Conservation (phyloP, 2,888 invertebrate genomes). For the Nebria brevicollis region DNA sequence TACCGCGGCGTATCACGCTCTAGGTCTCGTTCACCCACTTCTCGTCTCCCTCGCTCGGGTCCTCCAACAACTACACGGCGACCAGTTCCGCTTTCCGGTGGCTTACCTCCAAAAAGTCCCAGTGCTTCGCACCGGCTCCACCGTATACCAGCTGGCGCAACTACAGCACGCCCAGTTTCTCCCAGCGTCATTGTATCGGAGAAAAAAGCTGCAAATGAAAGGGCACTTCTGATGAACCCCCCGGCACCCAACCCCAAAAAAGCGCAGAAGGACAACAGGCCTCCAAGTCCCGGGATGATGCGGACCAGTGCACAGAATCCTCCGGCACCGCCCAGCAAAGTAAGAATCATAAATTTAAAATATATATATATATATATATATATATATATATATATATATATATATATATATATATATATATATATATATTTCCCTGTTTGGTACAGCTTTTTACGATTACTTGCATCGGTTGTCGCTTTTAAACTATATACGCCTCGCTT, state of each 20-base stretch:
- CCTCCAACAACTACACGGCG: slow-evolving; percentile 19
- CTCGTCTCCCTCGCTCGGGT: slow-evolving; percentile 55
- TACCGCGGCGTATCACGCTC: slow-evolving; percentile 66
- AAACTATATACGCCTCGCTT: background rate
- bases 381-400: no score
- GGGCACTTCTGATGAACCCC: slow-evolving; percentile 79
- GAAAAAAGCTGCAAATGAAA: slow-evolving; percentile 71
- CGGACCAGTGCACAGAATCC: slow-evolving; percentile 69
- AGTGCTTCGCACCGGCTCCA: slow-evolving; percentile 59
- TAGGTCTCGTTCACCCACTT: slow-evolving; percentile 64
- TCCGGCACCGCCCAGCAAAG: slow-evolving; percentile 66
- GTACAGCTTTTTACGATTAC: no score
- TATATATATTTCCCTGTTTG: no score
- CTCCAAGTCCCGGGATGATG: slow-evolving; percentile 62
- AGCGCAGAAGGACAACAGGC: slow-evolving; percentile 63
- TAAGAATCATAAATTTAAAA: slow-evolving; percentile 47
- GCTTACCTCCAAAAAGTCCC: slow-evolving; percentile 53
- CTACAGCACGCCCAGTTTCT: slow-evolving; percentile 60
- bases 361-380: no score
- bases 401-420: no score
- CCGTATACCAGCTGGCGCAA: slow-evolving; percentile 50
- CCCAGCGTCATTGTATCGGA: slow-evolving; percentile 74
- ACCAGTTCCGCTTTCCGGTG: slow-evolving; percentile 48
- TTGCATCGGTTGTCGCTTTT: no score
- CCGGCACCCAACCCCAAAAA: slow-evolving; percentile 73